A percentile compares a stretch with the other conserved stretches of the same genome.
phyloP scores from a whole-genome alignment of 2,113 vertebrate genomes.

The Phycodurus eques region DNA sequence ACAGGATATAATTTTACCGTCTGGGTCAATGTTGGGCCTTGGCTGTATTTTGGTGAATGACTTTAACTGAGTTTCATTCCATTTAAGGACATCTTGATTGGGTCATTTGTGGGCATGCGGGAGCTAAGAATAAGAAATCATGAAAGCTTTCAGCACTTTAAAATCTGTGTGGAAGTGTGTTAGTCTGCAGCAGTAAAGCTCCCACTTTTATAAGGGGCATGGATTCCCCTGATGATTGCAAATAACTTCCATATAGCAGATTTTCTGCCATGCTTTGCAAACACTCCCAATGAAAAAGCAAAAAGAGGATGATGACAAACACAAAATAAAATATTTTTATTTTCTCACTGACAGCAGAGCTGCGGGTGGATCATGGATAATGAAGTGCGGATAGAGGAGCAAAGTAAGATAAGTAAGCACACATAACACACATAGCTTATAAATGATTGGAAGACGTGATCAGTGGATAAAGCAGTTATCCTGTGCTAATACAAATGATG shows the following conservation, averaged over 20 bases:
- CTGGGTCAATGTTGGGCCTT: slow-evolving; percentile 41
- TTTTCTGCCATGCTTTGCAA: slow-evolving; percentile 8
- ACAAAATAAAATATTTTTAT: slow-evolving; percentile 18
- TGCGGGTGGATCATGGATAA: slow-evolving; percentile 4
- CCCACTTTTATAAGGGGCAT: neutral
- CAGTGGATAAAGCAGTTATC: slow-evolving; percentile 34
- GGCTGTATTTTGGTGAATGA: slow-evolving; percentile 15
- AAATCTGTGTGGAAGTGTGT: neutral
- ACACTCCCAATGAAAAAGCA: neutral
- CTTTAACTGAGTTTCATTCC: slow-evolving; percentile 8
- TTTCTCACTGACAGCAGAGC: slow-evolving; percentile 18
- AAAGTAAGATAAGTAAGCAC: slow-evolving; percentile 23
- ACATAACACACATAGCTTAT: slow-evolving; percentile 21
- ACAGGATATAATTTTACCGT: slow-evolving; percentile 60
- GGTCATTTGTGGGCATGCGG: slow-evolving; percentile 22
- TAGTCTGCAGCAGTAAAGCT: neutral
- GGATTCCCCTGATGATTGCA: neutral
- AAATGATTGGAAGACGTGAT: slow-evolving; percentile 35
- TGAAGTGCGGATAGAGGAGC: neutral
- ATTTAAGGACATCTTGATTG: slow-evolving; percentile 30
- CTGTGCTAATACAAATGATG: slow-evolving; percentile 39
- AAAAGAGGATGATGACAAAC: slow-evolving; percentile 31
- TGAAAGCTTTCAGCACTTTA: neutral
- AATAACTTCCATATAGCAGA: neutral
- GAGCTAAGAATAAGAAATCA: slow-evolving; percentile 20